Evolutionary conservation across 2,888 invertebrate genomes (phyloP).

Genomic region (Lordiphosa fenestrarum): DNA sequence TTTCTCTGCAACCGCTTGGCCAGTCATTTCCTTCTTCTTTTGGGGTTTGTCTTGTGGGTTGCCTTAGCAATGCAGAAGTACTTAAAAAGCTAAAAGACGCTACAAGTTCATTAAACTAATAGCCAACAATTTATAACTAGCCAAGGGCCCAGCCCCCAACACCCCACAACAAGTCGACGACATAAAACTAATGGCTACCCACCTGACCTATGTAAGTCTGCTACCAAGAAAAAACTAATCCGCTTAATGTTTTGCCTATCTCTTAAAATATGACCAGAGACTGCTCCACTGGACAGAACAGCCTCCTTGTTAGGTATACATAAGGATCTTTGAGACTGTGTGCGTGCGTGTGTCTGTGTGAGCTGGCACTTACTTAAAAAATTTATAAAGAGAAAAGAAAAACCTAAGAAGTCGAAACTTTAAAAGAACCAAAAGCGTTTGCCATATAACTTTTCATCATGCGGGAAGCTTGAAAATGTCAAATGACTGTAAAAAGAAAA

Average conservation of each 20-base stretch:
- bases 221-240: conserved; percentile 53
- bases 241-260: conserved; percentile 72
- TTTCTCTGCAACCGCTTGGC: too few species aligned
- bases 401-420: conserved; percentile 21
- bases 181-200: conserved; percentile 37
- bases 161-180: conserved; percentile 22
- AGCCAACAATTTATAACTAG: conserved; percentile 71
- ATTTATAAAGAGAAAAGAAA: conserved; percentile 23
- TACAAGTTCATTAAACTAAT: conserved; percentile 73
- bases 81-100: conserved; percentile 24
- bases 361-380: conserved; percentile 35
- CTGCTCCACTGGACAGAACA: conserved; percentile 13
- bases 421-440: conserved; percentile 15
- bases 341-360: conserved; percentile 13
- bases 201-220: conserved; percentile 28
- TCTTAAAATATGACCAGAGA: conserved; percentile 48
- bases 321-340: conserved; percentile 8
- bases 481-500: conserved; percentile 17
- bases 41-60: conserved; percentile 28
- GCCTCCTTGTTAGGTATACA: conserved; percentile 22
- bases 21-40: too few species aligned
- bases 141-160: conserved; percentile 11
- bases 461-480: conserved; percentile 12
- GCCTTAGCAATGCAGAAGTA: conserved; percentile 25
- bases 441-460: conserved; percentile 21